Percentiles rank a stretch among this genome's conserved stretches.
phyloP scores from a whole-genome alignment of 2,888 invertebrate genomes.

The Tipula confusa region DNA sequence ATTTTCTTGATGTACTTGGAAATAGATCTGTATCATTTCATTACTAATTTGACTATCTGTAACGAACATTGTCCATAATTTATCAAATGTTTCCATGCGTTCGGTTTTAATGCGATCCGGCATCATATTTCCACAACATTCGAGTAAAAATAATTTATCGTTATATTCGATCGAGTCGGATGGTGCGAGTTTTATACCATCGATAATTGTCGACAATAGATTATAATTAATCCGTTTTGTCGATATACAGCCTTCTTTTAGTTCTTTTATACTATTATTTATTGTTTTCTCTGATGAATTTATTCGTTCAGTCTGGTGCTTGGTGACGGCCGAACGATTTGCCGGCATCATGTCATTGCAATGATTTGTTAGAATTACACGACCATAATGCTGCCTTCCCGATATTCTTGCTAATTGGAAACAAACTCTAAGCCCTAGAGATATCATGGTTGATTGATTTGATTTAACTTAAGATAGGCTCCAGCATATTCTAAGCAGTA shows the following conservation, averaged over 20 bases:
- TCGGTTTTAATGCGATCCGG: slow-evolving; percentile 52
- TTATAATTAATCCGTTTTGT: background rate
- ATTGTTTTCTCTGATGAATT: background rate
- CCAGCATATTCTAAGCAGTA: background rate
- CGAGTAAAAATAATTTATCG: slow-evolving; percentile 48
- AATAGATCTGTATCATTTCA: slow-evolving; percentile 53
- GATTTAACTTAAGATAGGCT: background rate
- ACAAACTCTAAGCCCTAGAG: background rate
- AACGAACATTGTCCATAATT: slow-evolving; percentile 54
- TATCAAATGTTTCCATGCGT: slow-evolving; percentile 53
- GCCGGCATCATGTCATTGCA: background rate
- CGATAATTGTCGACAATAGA: background rate
- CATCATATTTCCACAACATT: slow-evolving; percentile 55
- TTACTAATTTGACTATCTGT: slow-evolving; percentile 40
- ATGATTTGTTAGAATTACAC: background rate
- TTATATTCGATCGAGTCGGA: background rate
- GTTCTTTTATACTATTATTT: background rate
- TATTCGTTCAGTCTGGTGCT: background rate
- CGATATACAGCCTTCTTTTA: background rate
- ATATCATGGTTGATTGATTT: background rate
- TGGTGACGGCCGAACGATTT: background rate
- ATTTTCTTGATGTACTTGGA: slow-evolving; percentile 59
- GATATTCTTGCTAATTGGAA: background rate
- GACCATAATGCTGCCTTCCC: background rate
- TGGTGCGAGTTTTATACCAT: background rate